phyloP scores from a whole-genome alignment of 1,140 invertebrate species.

The Steinernema feltiae region DNA sequence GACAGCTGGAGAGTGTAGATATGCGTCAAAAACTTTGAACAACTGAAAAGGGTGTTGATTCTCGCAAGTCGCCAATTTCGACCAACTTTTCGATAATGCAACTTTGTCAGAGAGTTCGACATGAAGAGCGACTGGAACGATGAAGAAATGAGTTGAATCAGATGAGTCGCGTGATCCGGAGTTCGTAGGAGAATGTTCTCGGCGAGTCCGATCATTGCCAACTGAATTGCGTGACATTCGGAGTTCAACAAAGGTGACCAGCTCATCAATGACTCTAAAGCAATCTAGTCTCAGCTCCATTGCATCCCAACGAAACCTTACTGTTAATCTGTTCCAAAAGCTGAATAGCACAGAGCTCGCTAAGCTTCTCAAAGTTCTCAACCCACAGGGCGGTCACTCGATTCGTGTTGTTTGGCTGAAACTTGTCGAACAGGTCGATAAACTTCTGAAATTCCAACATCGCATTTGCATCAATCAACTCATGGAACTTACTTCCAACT shows the following conservation, averaged over 20 bases:
- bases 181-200: not conserved
- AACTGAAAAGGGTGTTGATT: not conserved
- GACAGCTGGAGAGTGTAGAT: not conserved
- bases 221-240: not conserved
- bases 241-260: not conserved
- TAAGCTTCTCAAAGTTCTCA: not conserved
- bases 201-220: not conserved
- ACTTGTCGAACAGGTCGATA: not conserved
- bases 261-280: not conserved
- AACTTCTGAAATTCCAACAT: constrained; percentile 12
- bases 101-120: not conserved
- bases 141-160: not conserved
- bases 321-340: not conserved
- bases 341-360: not conserved
- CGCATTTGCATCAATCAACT: not conserved
- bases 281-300: not conserved
- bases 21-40: not conserved
- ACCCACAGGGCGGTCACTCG: not conserved
- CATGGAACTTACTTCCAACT: not conserved
- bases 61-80: no score
- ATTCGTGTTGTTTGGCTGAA: not conserved
- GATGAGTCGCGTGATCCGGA: not conserved
- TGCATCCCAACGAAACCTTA: not conserved
- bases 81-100: not conserved
- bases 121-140: not conserved